These are phyloP conservation scores for Martes flavigula DNA, from an alignment of 2,797 vertebrate species.

Conservation along the genomic window DNA sequence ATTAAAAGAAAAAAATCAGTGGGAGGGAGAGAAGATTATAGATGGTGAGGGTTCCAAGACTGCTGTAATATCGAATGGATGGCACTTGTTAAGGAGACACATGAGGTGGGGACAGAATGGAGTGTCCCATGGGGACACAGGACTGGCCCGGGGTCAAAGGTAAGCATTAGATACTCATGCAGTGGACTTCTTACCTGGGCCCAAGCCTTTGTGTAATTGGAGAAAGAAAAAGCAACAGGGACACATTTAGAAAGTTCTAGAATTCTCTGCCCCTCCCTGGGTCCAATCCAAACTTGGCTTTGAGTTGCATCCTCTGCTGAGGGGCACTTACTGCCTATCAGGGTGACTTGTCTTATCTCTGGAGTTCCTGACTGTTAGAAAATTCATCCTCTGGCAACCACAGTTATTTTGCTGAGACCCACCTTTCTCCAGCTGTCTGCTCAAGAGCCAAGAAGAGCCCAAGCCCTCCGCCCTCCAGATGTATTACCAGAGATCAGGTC, in stretches of 20 bases:
- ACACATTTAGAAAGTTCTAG: neutral
- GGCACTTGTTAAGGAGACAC: neutral
- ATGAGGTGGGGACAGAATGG: neutral
- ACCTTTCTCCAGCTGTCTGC: neutral
- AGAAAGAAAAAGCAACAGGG: neutral
- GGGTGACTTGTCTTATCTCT: neutral
- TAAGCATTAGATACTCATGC: neutral
- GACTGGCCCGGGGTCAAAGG: neutral
- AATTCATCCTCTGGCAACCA: neutral
- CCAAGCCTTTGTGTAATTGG: neutral
- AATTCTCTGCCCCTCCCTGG: neutral
- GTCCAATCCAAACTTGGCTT: neutral
- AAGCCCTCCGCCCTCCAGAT: neutral
- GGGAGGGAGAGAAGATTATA: conserved; percentile 55
- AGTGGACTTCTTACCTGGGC: neutral
- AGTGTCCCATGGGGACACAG: neutral
- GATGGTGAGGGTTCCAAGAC: neutral
- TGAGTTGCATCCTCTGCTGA: neutral
- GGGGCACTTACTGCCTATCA: neutral
- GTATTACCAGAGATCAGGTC: neutral
- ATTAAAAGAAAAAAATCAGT: conserved; percentile 49
- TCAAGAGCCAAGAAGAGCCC: neutral
- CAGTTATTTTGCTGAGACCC: neutral
- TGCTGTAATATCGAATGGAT: rapidly evolving
- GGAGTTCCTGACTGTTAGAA: neutral